A percentile compares a stretch with the other conserved stretches of the same genome.
phyloP scores from a whole-genome alignment of 1,140 invertebrate genomes.

The Cephus cinctus region DNA sequence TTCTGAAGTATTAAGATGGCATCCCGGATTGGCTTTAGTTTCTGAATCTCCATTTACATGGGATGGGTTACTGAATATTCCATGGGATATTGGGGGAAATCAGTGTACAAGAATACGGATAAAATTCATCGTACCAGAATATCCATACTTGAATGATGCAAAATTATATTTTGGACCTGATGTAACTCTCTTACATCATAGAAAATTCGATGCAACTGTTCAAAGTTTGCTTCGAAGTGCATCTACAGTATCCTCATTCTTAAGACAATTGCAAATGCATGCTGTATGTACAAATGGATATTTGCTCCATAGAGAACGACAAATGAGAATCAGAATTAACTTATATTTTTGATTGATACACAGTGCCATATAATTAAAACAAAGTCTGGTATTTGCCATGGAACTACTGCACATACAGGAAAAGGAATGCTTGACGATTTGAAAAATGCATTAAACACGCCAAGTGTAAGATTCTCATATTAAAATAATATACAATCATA shows the following conservation, averaged over 20 bases:
- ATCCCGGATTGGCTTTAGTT: conserved; percentile 35
- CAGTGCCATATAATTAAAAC: conserved; percentile 12
- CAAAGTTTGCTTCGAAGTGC: conserved; percentile 15
- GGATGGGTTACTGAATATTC: conserved; percentile 33
- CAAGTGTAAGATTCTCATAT: conserved; percentile 25
- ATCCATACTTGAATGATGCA: conserved; percentile 28
- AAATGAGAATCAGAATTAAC: too few species aligned
- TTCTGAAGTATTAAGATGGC: conserved; percentile 24
- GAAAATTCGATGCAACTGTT: conserved; percentile 25
- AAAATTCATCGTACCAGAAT: conserved; percentile 34
- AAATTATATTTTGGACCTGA: conserved; percentile 30
- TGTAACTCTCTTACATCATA: conserved; percentile 22
- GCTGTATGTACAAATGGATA: conserved; percentile 38
- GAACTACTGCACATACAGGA: not conserved
- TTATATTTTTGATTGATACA: too few species aligned
- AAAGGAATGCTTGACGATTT: conserved; percentile 28
- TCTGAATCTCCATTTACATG: conserved; percentile 31
- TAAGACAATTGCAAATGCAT: conserved; percentile 28
- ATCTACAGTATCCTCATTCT: conserved; percentile 27
- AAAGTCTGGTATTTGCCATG: not conserved
- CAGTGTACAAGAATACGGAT: conserved; percentile 24
- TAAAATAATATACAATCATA: conserved; percentile 15
- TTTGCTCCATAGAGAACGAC: too few species aligned
- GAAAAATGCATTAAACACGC: conserved; percentile 18
- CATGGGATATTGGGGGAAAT: not conserved